Evolutionary conservation across 2,888 invertebrate genomes (phyloP).

Genomic region (Phlogophora meticulosa): DNA sequence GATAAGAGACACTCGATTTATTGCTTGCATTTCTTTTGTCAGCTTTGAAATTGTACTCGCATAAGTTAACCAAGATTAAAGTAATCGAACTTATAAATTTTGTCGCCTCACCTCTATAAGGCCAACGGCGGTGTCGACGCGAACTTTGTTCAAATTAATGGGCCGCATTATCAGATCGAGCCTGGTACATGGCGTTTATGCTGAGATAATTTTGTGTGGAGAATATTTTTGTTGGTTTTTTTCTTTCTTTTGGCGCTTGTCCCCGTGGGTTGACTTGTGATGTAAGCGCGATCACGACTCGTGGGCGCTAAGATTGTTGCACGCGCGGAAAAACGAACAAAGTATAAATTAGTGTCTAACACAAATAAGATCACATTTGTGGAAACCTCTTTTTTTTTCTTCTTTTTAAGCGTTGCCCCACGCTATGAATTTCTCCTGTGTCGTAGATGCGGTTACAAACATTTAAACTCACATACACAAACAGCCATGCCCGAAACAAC

Average conservation of each 20-base stretch:
- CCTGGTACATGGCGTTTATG: constrained; percentile 91
- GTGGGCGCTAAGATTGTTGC: constrained; percentile 73
- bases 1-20: constrained; percentile 88
- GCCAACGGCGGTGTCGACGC: constrained; percentile 89
- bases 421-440: no score
- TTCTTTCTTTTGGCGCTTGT: constrained; percentile 79
- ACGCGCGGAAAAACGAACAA: constrained; percentile 52
- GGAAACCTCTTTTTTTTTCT: no score
- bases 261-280: constrained; percentile 71
- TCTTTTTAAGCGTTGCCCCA: no score
- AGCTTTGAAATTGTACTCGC: constrained; percentile 91
- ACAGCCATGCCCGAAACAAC: no score
- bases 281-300: constrained; percentile 66
- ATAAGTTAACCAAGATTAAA: constrained; percentile 91
- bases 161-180: constrained; percentile 90
- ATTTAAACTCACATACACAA: no score
- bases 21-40: constrained; percentile 91
- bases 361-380: constrained; percentile 55
- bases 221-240: constrained; percentile 76
- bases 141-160: constrained; percentile 91
- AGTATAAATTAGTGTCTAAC: constrained; percentile 63
- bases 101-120: constrained; percentile 91
- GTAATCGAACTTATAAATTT: constrained; percentile 92
- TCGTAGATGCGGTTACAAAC: no score
- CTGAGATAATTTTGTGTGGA: constrained; percentile 89